Base-by-base conservation (phyloP, 1,140 invertebrate genomes). In the Drosophila murphyi region DNA sequence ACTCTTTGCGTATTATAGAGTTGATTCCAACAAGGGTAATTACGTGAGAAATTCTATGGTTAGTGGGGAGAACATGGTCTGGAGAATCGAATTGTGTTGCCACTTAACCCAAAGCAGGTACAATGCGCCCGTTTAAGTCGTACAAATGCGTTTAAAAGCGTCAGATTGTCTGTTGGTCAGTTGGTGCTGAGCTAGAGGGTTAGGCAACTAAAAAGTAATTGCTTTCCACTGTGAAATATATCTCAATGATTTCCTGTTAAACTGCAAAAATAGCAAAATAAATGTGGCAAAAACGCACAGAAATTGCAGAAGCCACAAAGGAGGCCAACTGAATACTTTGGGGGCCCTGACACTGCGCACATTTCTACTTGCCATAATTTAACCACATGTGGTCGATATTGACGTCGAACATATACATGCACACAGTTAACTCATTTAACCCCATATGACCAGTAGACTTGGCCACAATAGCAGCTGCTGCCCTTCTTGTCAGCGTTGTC, bases 381-480 rank as follows among this genome's bases (percentile, higher is more conserved):
- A 90, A 90, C 86, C 86, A 82, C 81, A 90, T 86, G 86, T 90
- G 87, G 86, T 90, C 79, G 82, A 82, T 89, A 90, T 89, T 75
- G 86, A 55, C 62, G 78, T 65, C 59, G 37, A 5, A 29, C 35
- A 54, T 43, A 51, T 55, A 71, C 51, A 77, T 59, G 39, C 61
- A 67, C 64, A 60, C 50, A 57, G 29, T 12, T 51, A 74, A 77
- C 72, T 72, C 77, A 89, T 83, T 87, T 87, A 87, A 89, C 80
- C 83, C 80, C 85, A 76, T 83, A 80, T 88, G 83, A 87, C 76
- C 80, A 78, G 39, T 55, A 48, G 32, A 54, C 55, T 73, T 68
- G 71, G 62, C 51, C 76, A 51, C 78, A 67, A 70, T 62, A 63
- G 69, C 56, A 76, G 69, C 62, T 56, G 41, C 35, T 57, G 57